phyloP scores from a whole-genome alignment of 2,888 invertebrate species.

The Noctua comes region DNA sequence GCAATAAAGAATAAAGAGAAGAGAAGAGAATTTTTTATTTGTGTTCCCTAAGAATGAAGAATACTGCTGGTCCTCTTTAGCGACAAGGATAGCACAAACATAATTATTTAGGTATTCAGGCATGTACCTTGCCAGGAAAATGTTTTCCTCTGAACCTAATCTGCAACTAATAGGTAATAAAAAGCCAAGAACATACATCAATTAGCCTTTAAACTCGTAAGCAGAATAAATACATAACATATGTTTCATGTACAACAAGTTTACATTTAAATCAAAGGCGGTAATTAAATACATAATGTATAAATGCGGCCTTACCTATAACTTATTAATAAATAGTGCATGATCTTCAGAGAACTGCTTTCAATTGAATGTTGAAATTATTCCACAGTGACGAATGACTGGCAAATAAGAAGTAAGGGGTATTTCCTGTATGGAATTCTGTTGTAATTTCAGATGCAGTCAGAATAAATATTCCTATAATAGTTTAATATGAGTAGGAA shows the following conservation, averaged over 20 bases:
- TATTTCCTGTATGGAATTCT: slow-evolving; percentile 51
- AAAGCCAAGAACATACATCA: slow-evolving; percentile 34
- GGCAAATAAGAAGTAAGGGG: slow-evolving; percentile 12
- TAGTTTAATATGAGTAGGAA: neutral
- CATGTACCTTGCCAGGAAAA: neutral
- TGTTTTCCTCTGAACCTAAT: slow-evolving; percentile 18
- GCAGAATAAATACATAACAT: slow-evolving; percentile 47
- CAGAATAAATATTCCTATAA: slow-evolving; percentile 4
- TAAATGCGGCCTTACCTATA: slow-evolving; percentile 33
- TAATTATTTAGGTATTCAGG: neutral
- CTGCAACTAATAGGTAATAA: slow-evolving; percentile 38
- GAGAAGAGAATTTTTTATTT: too few species aligned
- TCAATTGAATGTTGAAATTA: slow-evolving; percentile 40
- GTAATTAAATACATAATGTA: slow-evolving; percentile 51
- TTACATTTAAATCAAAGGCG: slow-evolving; percentile 57
- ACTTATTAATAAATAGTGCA: slow-evolving; percentile 57
- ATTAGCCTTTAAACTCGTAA: slow-evolving; percentile 26
- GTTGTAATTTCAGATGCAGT: neutral
- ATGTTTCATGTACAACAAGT: slow-evolving; percentile 36
- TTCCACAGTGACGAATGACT: slow-evolving; percentile 14
- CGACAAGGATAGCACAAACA: neutral
- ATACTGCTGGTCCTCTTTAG: too few species aligned
- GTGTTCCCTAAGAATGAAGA: too few species aligned
- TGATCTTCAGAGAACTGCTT: slow-evolving; percentile 47
- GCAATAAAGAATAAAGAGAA: too few species aligned